Base-by-base conservation (phyloP, 2,888 invertebrate species). In the Ornithoptera priamus region DNA sequence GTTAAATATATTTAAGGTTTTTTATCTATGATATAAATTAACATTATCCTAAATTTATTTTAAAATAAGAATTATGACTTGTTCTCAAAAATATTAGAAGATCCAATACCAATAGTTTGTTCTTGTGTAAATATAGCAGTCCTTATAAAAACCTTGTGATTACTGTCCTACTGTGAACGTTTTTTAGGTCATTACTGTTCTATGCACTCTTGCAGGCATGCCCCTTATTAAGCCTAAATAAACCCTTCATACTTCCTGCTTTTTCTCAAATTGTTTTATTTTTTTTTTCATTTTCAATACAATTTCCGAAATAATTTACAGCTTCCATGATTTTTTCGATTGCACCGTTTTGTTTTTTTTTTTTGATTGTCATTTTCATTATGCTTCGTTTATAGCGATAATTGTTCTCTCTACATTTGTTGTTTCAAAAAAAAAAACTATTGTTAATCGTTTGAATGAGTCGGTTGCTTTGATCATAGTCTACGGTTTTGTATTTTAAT, bases 31-130 rank as follows among this genome's bases (percentile, higher is more conserved):
- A 8, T 12, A 1, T 59, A 17, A 15, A 2, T 59, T 59, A 8
- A 30, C 30, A 30, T 30, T 30, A 30, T 30, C 18, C 59, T 30
- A 6, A 30, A 24, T 59, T 30, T 15, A 5, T 36, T 30, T 30
- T 17, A 59, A 30, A 42, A 8, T 12, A 50, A n/a, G n/a, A 12
- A 30, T 57, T 57, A 78, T 83, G 78, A 83, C 83, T 85, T 84
- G 80, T 87, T 85, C 85, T 82, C 79, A 72, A 63, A 85, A 87
- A 88, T 88, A 74, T 74, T 81, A 85, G 82, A 30, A 8, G 36
- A 50, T 62, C 39, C 17, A 12, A 36, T 36, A 30, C 56, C 22
- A 22, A 50, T 70, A 66, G 62, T 62, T 76, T 77, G 75, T 80
- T 78, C 78, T 75, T 81, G 75, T 82, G 76, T 83, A 71, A 77